Evolutionary conservation across 2,888 invertebrate species (phyloP).

Genomic region (Cantharis lateralis): DNA sequence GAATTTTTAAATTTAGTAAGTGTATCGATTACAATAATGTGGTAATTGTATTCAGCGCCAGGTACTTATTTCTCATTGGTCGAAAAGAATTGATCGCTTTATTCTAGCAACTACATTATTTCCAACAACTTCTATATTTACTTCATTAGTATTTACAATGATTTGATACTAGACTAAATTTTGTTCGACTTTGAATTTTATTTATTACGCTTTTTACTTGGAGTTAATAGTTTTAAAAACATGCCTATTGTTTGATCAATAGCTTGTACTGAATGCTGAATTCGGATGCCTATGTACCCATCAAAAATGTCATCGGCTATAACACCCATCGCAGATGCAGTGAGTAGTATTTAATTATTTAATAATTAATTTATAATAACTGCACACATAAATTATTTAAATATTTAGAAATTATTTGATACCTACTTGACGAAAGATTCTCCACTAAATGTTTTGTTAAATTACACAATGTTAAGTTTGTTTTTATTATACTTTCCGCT

Average conservation of each 20-base stretch:
- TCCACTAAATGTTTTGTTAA: background rate
- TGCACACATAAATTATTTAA: background rate
- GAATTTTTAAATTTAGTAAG: background rate
- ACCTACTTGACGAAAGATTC: background rate
- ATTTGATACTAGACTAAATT: background rate
- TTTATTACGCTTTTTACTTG: background rate
- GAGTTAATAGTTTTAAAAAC: background rate
- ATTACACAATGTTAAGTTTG: background rate
- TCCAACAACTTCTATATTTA: background rate
- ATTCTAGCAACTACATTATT: background rate
- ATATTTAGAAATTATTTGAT: background rate
- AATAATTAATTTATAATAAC: background rate
- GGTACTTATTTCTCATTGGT: slow-evolving; percentile 4
- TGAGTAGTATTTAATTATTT: background rate
- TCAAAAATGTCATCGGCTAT: slow-evolving; percentile 11
- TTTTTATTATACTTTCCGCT: background rate
- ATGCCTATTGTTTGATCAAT: slow-evolving; percentile 9
- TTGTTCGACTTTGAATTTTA: background rate
- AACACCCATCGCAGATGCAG: background rate
- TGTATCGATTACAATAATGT: slow-evolving; percentile 3
- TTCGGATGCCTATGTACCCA: background rate
- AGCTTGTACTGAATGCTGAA: background rate
- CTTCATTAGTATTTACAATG: background rate
- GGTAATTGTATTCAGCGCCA: slow-evolving; percentile 1
- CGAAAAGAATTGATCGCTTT: slow-evolving; percentile 9